Evolutionary conservation across 2,888 invertebrate genomes (phyloP), one percentile per base, ranked within the genome.

Genomic region (Drosophila aldrichi): DNA sequence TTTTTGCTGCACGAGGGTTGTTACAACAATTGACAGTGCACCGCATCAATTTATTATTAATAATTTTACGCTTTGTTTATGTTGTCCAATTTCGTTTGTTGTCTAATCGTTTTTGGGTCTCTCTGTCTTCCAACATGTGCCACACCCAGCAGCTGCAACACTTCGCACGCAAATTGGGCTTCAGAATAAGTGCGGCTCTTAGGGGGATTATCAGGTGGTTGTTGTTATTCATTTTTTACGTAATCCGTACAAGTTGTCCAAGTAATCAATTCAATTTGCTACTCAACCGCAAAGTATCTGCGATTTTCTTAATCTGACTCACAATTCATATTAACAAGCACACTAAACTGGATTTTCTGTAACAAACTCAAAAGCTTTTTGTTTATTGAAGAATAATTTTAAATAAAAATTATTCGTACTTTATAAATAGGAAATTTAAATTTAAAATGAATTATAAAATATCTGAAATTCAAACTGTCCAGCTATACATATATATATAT

Each of bases 51-150:
- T 90, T 89, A 82, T 90, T 89, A 89, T 77, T 78, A 88, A 89
- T 82, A 88, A 88, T 88, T 88, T 88, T 70, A 90, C 85, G 90
- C 82, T 84, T 90, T 89, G 88, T 90, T 90, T 88, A 67, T 66
- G 74, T 75, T 82, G 88, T 73, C 79, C 79, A 72, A 74, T n/a
- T 29, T 83, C 2, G 20, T 72, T 74, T 70, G 70, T 84, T 65
- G 78, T 70, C 68, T 74, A 55, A 43, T 58, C 14, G 48, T 41
- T 59, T n/a, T 40, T 60, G 48, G 32, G 18, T 58, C 36, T 38
- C 46, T 48, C 46, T n/a, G 41, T 43, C 44, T 49, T 48, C 29
- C 52, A 59, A 65, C 81, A 89, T 87, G 74, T 83, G 87, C 54
- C 58, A 40, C 70, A 70, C 58, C 36, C 69, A 70, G 44, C 84